Base-by-base conservation (phyloP, 2,888 invertebrate genomes). In the Hyppa rectilinea region DNA sequence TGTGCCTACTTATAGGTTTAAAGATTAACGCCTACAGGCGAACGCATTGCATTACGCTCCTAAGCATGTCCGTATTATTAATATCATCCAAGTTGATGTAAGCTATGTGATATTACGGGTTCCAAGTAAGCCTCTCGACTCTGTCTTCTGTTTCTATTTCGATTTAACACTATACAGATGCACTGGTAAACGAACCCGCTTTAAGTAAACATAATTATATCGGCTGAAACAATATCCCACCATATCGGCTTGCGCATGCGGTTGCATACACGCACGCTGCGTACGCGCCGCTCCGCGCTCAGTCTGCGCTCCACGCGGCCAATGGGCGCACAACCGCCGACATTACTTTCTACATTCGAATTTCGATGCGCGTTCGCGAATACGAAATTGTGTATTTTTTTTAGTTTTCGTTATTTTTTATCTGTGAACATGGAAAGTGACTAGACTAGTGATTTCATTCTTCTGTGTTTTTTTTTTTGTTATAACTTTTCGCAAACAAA, bases 241-340 rank as follows among this genome's bases (percentile, higher is more conserved):
- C 88, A 87, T 84, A 85, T 87, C 78, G 76, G 68, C 76, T 78
- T 82, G 80, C 76, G 80, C 80, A 68, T 83, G 83, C 80, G 83
- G 73, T 80, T 83, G 81, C 78, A 81, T 59, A n/a, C 85, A 87
- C 88, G 88, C 87, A 86, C 84, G 84, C 72, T 87, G 88, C 88
- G 89, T 87, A 83, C 85, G 87, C 87, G 87, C 85, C 66, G 78
- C 80, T 65, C 72, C 69, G 78, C 84, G 87, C 81, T 91, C 92
- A 89, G 89, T 91, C 88, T 82, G 85, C 87, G 90, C 86, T 79
- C 75, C 90, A 90, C 90, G 92, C 91, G 90, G 87, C 84, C 80
- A 86, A 86, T 77, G 90, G 88, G 90, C 92, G 92, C 91, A 90
- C 91, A 83, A 81, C 78, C 75, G 77, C 85, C 77, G 83, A 75